Conservation (phyloP, 1,140 invertebrate genomes). For the Sweltsa coloradensis region DNA sequence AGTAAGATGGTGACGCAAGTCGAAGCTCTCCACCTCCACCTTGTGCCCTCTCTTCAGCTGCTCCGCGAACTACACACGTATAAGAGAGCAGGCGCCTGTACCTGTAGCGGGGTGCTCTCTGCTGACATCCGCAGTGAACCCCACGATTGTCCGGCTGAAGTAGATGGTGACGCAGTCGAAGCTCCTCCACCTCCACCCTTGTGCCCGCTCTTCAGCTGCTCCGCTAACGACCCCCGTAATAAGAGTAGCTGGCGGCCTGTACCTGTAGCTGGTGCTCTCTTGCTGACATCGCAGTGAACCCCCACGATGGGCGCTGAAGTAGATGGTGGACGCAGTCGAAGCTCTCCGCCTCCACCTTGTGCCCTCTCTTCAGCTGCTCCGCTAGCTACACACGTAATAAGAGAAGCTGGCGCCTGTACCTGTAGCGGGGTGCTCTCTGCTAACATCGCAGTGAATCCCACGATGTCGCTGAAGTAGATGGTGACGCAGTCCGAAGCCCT, state of each 20-base stretch:
- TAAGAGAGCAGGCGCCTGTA: too few relatives aligned
- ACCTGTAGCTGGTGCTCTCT: too few relatives aligned
- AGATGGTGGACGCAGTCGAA: slow-evolving; percentile 81
- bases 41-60: too few relatives aligned
- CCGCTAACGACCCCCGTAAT: too few relatives aligned
- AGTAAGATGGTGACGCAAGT: slow-evolving; percentile 80
- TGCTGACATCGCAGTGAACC: too few relatives aligned
- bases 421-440: slow-evolving; percentile 85
- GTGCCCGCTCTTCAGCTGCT: slow-evolving; percentile 73
- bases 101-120: slow-evolving; percentile 77
- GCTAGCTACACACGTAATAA: too few relatives aligned
- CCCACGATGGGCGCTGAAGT: slow-evolving; percentile 87
- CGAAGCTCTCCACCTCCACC: too few relatives aligned
- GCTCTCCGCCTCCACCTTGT: slow-evolving; percentile 75
- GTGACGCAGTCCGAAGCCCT: slow-evolving; percentile 86
- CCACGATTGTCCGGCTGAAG: slow-evolving; percentile 88
- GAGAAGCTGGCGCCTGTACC: too few relatives aligned
- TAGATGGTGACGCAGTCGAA: slow-evolving; percentile 87
- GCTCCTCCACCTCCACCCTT: slow-evolving; percentile 73
- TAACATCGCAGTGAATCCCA: slow-evolving; percentile 93
- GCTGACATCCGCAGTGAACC: slow-evolving; percentile 87
- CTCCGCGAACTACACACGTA: too few relatives aligned
- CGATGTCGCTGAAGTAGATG: slow-evolving; percentile 98
- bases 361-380: too few relatives aligned
- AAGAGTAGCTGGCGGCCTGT: too few relatives aligned